Conservation (phyloP, 2,888 invertebrate species). For the Leptopterna dolabrata region DNA sequence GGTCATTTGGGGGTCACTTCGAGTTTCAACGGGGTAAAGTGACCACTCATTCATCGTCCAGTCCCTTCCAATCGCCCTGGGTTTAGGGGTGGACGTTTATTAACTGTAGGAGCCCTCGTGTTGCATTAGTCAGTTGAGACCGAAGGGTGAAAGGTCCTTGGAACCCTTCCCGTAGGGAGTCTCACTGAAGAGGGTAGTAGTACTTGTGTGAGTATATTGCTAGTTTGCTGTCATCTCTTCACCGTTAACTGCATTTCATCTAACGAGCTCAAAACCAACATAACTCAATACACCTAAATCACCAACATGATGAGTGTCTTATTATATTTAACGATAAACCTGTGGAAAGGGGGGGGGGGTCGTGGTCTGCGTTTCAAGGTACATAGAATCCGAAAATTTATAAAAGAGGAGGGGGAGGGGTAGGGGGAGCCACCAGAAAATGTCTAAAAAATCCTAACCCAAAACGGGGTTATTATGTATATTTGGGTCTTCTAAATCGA, state of each 20-base stretch:
- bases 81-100: conserved; percentile 29
- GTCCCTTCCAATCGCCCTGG: conserved; percentile 22
- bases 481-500: no score
- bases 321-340: no score
- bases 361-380: no score
- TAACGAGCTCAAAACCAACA: not conserved
- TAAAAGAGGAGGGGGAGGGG: no score
- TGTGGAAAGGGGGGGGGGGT: no score
- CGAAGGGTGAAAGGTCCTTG: not conserved
- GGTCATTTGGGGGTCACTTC: conserved; percentile 1
- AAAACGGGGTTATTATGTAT: no score
- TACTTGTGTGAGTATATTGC: not conserved
- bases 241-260: not conserved
- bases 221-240: not conserved
- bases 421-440: no score
- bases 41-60: conserved; percentile 38
- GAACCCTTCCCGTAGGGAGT: not conserved
- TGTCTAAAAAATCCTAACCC: no score
- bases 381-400: no score
- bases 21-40: conserved; percentile 20
- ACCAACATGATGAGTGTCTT: no score
- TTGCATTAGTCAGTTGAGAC: conserved; percentile 33
- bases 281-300: not conserved
- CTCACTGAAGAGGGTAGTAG: not conserved
- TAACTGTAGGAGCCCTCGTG: conserved; percentile 22